phyloP scores from a whole-genome alignment of 37 sponge, comb jelly and placozoan genomes.

The Cladorhizidae sp. region DNA sequence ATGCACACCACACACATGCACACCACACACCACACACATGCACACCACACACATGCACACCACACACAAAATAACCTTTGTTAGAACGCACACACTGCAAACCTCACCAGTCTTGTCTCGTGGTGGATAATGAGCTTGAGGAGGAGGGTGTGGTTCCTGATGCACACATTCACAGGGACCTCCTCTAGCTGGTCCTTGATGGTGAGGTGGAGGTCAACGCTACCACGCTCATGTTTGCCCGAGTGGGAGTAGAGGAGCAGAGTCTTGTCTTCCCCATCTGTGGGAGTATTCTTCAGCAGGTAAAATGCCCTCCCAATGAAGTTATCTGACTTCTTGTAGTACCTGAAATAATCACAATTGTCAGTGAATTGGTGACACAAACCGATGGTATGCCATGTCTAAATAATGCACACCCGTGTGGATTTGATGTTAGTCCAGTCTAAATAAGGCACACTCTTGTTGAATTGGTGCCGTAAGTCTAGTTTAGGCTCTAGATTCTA shows the following conservation, averaged over 20 bases:
- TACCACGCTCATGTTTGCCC: conserved; percentile 26
- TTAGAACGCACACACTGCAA: too few relatives aligned
- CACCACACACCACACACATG: too few relatives aligned
- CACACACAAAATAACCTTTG: too few relatives aligned
- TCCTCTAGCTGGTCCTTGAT: conserved; percentile 21
- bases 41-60: too few relatives aligned
- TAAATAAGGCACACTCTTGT: too few relatives aligned
- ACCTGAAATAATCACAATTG: background rate
- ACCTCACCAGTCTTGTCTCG: conserved; percentile 8
- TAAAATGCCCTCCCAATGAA: conserved; percentile 55
- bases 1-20: too few relatives aligned
- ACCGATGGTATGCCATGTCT: too few relatives aligned
- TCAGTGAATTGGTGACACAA: background rate
- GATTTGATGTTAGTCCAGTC: too few relatives aligned
- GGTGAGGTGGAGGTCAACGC: conserved; percentile 14
- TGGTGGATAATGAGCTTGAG: background rate
- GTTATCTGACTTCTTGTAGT: background rate
- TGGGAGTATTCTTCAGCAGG: conserved; percentile 19
- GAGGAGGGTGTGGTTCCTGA: background rate
- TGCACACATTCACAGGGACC: background rate
- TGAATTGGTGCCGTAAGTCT: too few relatives aligned
- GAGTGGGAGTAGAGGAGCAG: conserved; percentile 47
- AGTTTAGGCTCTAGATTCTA: too few relatives aligned
- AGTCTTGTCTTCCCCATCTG: conserved; percentile 20
- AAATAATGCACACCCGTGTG: too few relatives aligned